phyloP scores from a whole-genome alignment of 2,797 vertebrate species.

The Gymnoscopelus braueri region DNA sequence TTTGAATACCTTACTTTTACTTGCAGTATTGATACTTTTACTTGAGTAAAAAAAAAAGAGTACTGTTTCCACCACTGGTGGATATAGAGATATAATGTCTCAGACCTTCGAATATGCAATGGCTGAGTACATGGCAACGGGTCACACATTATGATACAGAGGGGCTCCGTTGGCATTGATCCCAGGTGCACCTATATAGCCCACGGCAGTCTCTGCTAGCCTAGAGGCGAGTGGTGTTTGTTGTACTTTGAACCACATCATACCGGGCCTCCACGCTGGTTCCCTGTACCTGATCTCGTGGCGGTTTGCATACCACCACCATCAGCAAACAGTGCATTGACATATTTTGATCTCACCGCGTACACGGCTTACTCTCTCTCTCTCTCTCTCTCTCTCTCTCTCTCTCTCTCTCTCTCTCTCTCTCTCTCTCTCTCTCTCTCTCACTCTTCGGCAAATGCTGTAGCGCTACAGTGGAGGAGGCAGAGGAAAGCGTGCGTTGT shows the following conservation, averaged over 20 bases:
- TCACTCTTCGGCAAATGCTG: slow-evolving; percentile 10
- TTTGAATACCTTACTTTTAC: too few relatives aligned
- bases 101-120: too few relatives aligned
- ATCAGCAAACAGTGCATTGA: slow-evolving; percentile 53
- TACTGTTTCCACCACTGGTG: too few relatives aligned
- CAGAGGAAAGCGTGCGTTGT: slow-evolving; percentile 25
- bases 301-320: slow-evolving; percentile 37
- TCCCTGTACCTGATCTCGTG: slow-evolving; percentile 52
- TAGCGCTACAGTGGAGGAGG: slow-evolving; percentile 24
- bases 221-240: slow-evolving; percentile 59
- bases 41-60: too few relatives aligned
- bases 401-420: neutral
- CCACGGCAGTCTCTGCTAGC: slow-evolving; percentile 47
- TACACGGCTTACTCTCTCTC: slow-evolving; percentile 14
- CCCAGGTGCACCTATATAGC: slow-evolving; percentile 52
- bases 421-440: neutral
- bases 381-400: neutral
- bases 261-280: slow-evolving; percentile 54
- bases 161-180: slow-evolving; percentile 46
- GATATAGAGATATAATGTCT: too few relatives aligned
- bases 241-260: slow-evolving; percentile 66
- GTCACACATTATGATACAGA: slow-evolving; percentile 42
- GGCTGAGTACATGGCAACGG: slow-evolving; percentile 24
- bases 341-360: slow-evolving; percentile 61
- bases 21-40: too few relatives aligned